Conservation (phyloP, 2,113 vertebrate species). For the Trogon melanurus region DNA sequence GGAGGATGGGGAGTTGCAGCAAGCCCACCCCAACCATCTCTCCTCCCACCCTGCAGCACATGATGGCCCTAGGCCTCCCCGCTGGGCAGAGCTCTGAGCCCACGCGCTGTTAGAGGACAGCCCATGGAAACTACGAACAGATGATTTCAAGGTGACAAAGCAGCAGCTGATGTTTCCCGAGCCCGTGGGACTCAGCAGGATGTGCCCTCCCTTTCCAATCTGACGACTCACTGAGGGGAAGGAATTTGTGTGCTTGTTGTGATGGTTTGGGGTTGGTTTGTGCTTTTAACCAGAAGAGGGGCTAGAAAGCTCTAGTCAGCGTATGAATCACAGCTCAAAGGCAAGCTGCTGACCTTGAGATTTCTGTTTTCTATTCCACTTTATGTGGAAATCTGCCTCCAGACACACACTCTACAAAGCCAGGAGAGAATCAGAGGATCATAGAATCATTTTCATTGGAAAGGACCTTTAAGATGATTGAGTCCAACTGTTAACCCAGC, state of each 20-base stretch:
- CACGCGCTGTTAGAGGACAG: background rate
- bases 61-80: fast-evolving
- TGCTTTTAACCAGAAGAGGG: background rate
- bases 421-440: background rate
- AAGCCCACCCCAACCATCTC: background rate
- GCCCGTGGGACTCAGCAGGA: background rate
- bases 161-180: background rate
- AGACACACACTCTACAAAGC: background rate
- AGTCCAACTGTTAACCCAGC: fast-evolving
- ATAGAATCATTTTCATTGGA: background rate
- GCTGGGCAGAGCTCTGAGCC: background rate
- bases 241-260: background rate
- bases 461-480: fast-evolving
- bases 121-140: background rate
- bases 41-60: background rate
- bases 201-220: fast-evolving
- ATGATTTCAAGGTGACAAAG: constrained; percentile 48
- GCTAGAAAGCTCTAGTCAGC: background rate
- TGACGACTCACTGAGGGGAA: fast-evolving
- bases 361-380: background rate
- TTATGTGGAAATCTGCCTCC: background rate
- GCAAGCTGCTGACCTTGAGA: background rate
- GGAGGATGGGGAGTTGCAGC: background rate
- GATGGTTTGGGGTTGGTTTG: background rate
- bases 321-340: background rate